phyloP scores from a whole-genome alignment of 2,888 invertebrate genomes.

The Peribatodes rhomboidaria region DNA sequence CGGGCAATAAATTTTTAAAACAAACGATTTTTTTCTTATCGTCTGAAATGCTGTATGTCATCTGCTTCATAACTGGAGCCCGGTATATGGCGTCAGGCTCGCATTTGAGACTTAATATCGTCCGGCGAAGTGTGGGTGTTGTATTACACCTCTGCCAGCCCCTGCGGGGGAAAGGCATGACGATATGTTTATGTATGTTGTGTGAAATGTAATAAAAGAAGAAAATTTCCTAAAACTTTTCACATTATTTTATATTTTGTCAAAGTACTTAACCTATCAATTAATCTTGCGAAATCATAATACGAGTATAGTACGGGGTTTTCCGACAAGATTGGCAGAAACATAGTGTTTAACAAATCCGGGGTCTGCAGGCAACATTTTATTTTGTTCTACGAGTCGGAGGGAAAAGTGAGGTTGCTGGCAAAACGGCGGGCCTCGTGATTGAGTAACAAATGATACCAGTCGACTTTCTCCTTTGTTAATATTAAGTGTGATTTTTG shows the following conservation, averaged over 20 bases:
- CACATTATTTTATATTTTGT: no score
- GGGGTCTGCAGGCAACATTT: slow-evolving; percentile 32
- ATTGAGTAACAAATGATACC: slow-evolving; percentile 41
- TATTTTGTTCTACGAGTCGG: slow-evolving; percentile 33
- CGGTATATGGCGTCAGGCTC: no score
- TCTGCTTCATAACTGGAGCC: no score
- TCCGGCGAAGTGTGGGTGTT: background rate
- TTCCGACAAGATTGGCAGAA: slow-evolving; percentile 22
- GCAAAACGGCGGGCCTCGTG: slow-evolving; percentile 31
- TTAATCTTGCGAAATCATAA: slow-evolving; percentile 3
- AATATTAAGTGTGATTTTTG: slow-evolving; percentile 41
- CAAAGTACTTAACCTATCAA: no score
- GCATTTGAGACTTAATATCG: no score
- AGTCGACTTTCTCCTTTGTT: slow-evolving; percentile 42
- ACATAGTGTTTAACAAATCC: slow-evolving; percentile 30
- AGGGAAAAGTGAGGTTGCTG: slow-evolving; percentile 29
- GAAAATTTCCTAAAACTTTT: no score
- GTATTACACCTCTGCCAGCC: no score
- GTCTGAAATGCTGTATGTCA: no score
- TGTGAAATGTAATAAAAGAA: no score
- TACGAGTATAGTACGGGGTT: slow-evolving; percentile 8
- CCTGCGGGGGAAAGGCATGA: no score
- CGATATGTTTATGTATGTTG: no score
- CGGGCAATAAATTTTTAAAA: background rate
- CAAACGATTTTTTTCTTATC: background rate